phyloP scores from a whole-genome alignment of 2,113 vertebrate genomes.

The Ailurus styani region DNA sequence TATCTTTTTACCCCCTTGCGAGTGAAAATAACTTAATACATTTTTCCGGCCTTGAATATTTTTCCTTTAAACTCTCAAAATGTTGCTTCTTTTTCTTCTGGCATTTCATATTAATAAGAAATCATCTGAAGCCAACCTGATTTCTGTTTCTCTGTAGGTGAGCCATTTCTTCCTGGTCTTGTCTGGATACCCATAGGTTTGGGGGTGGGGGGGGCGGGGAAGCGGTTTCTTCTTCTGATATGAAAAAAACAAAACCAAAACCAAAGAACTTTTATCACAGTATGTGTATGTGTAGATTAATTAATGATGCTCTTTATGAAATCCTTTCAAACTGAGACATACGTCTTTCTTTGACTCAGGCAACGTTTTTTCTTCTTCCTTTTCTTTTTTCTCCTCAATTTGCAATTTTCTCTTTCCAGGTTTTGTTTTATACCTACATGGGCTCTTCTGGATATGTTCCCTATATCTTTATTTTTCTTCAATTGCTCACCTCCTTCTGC shows the following conservation, averaged over 20 bases:
- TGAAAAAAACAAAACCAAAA: not conserved
- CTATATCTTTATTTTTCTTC: not conserved
- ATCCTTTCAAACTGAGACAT: not conserved
- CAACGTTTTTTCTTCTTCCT: not conserved
- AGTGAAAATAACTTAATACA: not conserved
- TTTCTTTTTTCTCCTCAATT: not conserved
- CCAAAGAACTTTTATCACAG: not conserved
- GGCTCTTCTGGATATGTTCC: not conserved
- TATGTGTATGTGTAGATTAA: not conserved
- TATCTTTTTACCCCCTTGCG: not conserved
- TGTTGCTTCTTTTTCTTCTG: not conserved
- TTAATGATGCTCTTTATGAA: not conserved
- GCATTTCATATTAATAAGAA: not conserved
- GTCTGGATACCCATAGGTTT: not conserved
- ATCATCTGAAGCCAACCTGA: not conserved
- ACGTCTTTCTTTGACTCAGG: not conserved
- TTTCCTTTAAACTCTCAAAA: not conserved
- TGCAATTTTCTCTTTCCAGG: not conserved
- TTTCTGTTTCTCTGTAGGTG: constrained; percentile 19
- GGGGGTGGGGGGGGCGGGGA: too few species aligned
- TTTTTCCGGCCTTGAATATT: not conserved
- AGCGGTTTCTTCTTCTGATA: not conserved
- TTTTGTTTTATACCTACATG: not conserved
- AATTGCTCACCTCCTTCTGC: not conserved
- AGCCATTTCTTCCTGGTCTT: not conserved